These are phyloP conservation scores for Nematopogon swammerdamellus DNA, from an alignment of 2,888 invertebrate species.

Conservation along the genomic window DNA sequence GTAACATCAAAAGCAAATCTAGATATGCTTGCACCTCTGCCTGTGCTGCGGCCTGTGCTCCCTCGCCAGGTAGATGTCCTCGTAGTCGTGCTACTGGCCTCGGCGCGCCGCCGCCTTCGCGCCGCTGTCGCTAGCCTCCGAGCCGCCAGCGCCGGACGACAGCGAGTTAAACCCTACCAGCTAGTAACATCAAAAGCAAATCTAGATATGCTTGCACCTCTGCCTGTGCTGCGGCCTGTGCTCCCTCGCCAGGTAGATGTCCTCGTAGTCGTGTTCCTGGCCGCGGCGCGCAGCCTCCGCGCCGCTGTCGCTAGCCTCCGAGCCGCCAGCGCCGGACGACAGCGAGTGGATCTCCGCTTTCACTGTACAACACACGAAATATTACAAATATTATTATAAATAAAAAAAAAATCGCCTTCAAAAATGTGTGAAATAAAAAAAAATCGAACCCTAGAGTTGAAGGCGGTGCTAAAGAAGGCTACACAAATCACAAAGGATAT, in stretches of 20 bases:
- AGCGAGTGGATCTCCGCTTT: constrained; percentile 81
- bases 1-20: no score
- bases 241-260: constrained; percentile 71
- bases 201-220: no score
- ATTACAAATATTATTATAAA: not conserved
- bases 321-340: constrained; percentile 40
- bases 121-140: no score
- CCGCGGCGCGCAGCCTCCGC: constrained; percentile 40
- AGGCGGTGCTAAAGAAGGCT: no score
- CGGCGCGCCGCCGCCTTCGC: constrained; percentile 42
- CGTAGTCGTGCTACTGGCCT: constrained; percentile 66
- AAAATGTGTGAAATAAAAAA: no score
- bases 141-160: no score
- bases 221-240: constrained; percentile 34
- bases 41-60: constrained; percentile 45
- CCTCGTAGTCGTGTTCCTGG: constrained; percentile 72
- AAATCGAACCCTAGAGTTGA: no score
- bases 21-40: no score
- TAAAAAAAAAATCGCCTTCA: no score
- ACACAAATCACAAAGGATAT: no score
- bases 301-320: constrained; percentile 29
- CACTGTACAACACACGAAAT: constrained; percentile 45
- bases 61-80: constrained; percentile 74
- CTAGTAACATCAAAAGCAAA: no score
- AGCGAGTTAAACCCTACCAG: no score